A percentile compares a stretch with the other conserved stretches of the same genome.
phyloP scores from a whole-genome alignment of 2,888 invertebrate genomes.

The Hyles lineata region DNA sequence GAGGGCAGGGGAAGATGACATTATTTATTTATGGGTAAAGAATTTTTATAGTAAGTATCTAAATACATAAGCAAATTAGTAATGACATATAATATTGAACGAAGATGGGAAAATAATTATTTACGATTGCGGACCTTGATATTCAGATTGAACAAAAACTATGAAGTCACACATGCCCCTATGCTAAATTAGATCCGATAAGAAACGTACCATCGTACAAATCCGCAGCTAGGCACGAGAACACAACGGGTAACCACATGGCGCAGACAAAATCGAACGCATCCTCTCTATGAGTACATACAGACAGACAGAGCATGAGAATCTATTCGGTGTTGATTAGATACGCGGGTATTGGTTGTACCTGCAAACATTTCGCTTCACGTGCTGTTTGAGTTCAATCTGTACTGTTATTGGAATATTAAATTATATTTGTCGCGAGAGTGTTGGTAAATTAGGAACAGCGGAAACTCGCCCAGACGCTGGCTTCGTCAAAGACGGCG shows the following conservation, averaged over 20 bases:
- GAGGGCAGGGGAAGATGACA: too few relatives aligned
- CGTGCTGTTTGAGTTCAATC: conserved; percentile 47
- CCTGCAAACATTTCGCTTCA: conserved; percentile 40
- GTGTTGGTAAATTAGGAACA: not conserved
- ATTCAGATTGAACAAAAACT: too few relatives aligned
- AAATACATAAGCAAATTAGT: too few relatives aligned
- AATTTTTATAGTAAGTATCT: too few relatives aligned
- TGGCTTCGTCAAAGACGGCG: not conserved
- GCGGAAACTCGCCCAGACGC: not conserved
- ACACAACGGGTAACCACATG: conserved; percentile 6
- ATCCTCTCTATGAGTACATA: conserved; percentile 26
- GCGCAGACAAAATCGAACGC: conserved; percentile 24
- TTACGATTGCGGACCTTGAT: too few relatives aligned
- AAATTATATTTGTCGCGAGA: conserved; percentile 41
- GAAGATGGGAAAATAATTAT: too few relatives aligned
- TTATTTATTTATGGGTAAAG: too few relatives aligned
- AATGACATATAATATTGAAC: too few relatives aligned
- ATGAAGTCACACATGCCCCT: too few relatives aligned
- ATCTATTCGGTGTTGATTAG: conserved; percentile 38
- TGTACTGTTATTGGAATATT: conserved; percentile 47
- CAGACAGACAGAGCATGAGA: conserved; percentile 28
- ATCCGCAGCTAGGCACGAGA: not conserved
- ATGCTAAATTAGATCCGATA: not conserved
- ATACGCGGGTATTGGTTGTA: conserved; percentile 35
- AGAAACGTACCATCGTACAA: not conserved